Conservation (phyloP, 2,888 invertebrate genomes). For the Cybosia mesomella region DNA sequence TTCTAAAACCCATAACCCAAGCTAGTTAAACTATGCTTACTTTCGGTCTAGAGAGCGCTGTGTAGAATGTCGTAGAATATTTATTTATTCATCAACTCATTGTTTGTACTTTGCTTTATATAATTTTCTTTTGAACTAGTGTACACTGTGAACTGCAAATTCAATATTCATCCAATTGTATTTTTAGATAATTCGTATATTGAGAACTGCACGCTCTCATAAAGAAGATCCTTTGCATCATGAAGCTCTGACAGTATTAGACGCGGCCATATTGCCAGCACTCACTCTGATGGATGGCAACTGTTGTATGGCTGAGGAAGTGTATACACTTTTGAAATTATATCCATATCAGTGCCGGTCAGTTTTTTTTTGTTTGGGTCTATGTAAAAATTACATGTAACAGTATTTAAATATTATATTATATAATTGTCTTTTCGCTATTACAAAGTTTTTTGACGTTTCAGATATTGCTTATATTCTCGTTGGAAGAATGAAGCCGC, state of each 20-base stretch:
- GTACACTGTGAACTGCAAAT: neutral
- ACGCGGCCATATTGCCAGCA: conserved; percentile 96
- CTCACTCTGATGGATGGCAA: conserved; percentile 97
- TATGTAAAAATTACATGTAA: neutral
- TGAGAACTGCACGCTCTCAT: conserved; percentile 71
- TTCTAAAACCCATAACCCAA: too few species aligned
- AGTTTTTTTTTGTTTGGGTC: conserved; percentile 15
- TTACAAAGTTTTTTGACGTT: conserved; percentile 26
- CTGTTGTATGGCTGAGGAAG: conserved; percentile 98
- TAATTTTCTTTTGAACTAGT: neutral
- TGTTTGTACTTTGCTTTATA: too few species aligned
- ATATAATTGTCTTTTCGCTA: neutral
- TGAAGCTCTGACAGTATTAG: conserved; percentile 94
- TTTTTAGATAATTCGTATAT: conserved; percentile 79
- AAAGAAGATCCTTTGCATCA: conserved; percentile 89
- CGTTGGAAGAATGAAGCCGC: conserved; percentile 97
- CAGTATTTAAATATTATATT: too few species aligned
- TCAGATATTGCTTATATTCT: conserved; percentile 95
- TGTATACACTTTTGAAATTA: conserved; percentile 95
- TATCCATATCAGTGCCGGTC: conserved; percentile 95
- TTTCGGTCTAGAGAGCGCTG: too few species aligned
- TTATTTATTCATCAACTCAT: too few species aligned
- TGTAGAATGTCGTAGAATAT: too few species aligned
- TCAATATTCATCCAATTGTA: neutral
- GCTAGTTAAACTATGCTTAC: too few species aligned